Evolutionary conservation across 2,113 vertebrate species (phyloP).

Genomic region (Rhinolophus sinicus): DNA sequence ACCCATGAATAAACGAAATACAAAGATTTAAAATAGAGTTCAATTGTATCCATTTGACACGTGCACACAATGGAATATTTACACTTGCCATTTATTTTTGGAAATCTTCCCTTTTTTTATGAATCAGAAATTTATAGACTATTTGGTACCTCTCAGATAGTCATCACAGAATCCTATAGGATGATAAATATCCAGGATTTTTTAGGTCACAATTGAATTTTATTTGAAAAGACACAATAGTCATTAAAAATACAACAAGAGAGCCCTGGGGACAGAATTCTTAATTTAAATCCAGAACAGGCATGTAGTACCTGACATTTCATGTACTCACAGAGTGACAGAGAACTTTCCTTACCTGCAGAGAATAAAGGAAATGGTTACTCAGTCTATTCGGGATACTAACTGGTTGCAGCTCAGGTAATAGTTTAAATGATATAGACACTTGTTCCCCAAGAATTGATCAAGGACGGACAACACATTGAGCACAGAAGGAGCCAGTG

Average conservation of each 20-base stretch:
- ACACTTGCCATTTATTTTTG: background rate
- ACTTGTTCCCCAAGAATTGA: slow-evolving; percentile 38
- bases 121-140: background rate
- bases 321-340: background rate
- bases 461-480: background rate
- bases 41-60: background rate
- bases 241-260: slow-evolving; percentile 47
- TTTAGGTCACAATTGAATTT: slow-evolving; percentile 12
- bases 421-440: slow-evolving; percentile 54
- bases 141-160: background rate
- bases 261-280: background rate
- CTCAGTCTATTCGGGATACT: background rate
- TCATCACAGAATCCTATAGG: background rate
- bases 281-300: slow-evolving; percentile 30
- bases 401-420: slow-evolving; percentile 8
- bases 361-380: background rate
- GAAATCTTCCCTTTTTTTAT: background rate
- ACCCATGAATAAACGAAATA: background rate
- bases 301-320: background rate
- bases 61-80: background rate
- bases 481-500: background rate
- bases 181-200: background rate
- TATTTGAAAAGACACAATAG: background rate
- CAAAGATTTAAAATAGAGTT: background rate
- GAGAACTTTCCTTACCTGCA: background rate